Percentiles rank a stretch among this genome's conserved stretches.
These are phyloP conservation scores for Corythaeola cristata DNA, from an alignment of 2,113 vertebrate species.

Conservation along the genomic window DNA sequence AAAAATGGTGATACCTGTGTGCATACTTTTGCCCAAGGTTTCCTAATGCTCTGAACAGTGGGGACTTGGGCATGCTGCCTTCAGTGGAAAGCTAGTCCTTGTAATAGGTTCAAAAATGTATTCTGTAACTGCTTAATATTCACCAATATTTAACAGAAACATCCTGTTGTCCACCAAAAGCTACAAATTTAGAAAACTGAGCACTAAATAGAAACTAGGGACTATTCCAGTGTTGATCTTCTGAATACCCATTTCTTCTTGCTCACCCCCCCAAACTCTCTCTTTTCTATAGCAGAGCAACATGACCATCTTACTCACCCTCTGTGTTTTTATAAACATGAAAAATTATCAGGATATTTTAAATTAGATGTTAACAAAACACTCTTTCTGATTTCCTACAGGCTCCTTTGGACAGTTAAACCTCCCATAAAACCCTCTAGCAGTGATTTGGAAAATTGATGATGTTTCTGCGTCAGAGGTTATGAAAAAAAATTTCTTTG, in stretches of 20 bases:
- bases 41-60: background rate
- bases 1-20: background rate
- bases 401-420: slow-evolving; percentile 9
- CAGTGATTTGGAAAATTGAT: slow-evolving; percentile 12
- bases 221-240: background rate
- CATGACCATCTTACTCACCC: background rate
- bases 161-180: background rate
- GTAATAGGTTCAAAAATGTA: background rate
- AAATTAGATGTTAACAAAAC: slow-evolving; percentile 3
- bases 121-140: background rate
- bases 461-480: background rate
- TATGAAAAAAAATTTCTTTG: background rate
- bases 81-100: background rate
- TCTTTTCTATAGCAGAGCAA: background rate
- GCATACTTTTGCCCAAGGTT: background rate
- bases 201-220: background rate
- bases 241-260: background rate
- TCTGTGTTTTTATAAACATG: background rate
- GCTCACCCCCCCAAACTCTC: background rate
- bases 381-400: background rate
- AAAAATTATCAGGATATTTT: background rate
- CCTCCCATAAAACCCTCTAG: background rate
- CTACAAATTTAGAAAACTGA: background rate
- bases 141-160: background rate
- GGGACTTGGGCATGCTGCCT: background rate